These are phyloP conservation scores for Albula goreensis DNA, from an alignment of 2,113 vertebrate species.

Conservation along the genomic window DNA sequence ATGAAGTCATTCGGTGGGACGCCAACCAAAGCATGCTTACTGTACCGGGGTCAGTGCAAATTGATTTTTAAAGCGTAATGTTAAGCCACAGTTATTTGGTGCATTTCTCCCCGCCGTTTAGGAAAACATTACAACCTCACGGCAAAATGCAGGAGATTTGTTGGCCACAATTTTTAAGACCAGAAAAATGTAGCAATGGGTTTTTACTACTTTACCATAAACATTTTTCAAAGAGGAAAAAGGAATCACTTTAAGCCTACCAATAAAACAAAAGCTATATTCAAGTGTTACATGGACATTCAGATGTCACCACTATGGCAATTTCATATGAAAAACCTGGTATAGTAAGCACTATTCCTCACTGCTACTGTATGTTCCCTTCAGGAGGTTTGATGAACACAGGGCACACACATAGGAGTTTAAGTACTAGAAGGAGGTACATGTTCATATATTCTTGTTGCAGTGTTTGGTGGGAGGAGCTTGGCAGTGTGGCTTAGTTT, in stretches of 20 bases:
- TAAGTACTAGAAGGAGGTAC: neutral
- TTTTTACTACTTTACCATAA: neutral
- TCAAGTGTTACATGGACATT: neutral
- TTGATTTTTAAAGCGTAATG: neutral
- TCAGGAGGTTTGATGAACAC: neutral
- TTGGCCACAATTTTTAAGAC: neutral
- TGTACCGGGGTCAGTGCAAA: constrained; percentile 35
- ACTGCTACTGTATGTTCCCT: neutral
- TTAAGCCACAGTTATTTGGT: constrained; percentile 17
- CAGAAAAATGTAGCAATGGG: neutral
- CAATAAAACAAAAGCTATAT: neutral
- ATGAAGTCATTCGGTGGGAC: constrained; percentile 35
- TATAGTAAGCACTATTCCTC: neutral
- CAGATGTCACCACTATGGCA: neutral
- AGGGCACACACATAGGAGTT: neutral
- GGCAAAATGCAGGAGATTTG: constrained; percentile 8
- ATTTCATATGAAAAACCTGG: neutral
- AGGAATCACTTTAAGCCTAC: neutral
- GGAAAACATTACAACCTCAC: constrained; percentile 37
- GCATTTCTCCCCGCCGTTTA: constrained; percentile 22
- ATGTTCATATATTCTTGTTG: neutral
- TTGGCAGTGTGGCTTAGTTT: neutral
- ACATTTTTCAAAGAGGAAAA: neutral
- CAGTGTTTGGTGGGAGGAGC: neutral
- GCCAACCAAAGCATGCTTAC: constrained; percentile 35